Base-by-base conservation (phyloP, 2,797 vertebrate species). In the Arnoldichthys spilopterus region DNA sequence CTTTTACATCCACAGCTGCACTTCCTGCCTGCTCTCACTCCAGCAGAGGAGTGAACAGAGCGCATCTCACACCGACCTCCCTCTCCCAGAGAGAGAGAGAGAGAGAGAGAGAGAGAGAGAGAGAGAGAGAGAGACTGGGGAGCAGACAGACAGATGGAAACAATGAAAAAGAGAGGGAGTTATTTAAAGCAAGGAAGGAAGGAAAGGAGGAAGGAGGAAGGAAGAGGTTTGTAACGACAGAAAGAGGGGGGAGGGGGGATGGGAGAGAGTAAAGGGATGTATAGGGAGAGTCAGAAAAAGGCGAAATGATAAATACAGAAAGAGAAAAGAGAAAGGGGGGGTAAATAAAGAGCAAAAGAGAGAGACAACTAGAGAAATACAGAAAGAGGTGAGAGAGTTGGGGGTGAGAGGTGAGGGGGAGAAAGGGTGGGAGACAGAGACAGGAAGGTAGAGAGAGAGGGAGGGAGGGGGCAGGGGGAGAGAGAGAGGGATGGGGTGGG, bases 31-130 rank as follows among this genome's bases (percentile, higher is more conserved):
- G 37, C 32, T 49, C 61, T 76, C 72, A 85, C 56, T 71, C 67
- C 40, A 16, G 58, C 56, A 56, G 6, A 58, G 64, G 22, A 85
- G 43, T 66, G 68, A 81, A 63, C 2, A 45, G 4, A 58, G 70
- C 72, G 78, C 80, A 62, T 82, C 53, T 70, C 64, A 78, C 72
- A 56, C 81, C 85, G 84, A 84, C 84, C 85, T 34, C 59, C 30
- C 58, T 32, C 28, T 32, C 6, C 6, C 16, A 61, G 15, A 7
- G 76, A 28, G 24, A 81, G 30, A 70, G 59, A 53, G 54, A 64
- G 71, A 76, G 82, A 40, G 63, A 69, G 76, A 75, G 76, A 63
- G 72, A 76, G 82, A 40, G 58, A 69, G 77, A 75, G 75, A 61
- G 5, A 61, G 76, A 58, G 32, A 18, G 22, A 30, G 20, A 82